Evolutionary conservation across 1,140 invertebrate species (phyloP).

Genomic region (Sycophila sp.): DNA sequence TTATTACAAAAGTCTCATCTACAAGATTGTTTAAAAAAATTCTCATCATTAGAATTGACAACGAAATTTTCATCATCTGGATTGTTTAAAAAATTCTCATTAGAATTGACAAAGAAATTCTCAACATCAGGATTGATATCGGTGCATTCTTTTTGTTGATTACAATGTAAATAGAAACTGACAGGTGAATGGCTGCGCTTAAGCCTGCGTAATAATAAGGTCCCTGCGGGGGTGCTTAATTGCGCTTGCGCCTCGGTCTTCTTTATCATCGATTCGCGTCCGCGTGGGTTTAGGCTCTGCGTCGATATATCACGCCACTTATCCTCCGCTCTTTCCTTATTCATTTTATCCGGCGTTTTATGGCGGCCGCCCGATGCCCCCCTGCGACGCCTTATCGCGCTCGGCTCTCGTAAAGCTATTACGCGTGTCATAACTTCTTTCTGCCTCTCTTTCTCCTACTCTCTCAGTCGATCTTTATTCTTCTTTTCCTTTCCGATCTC

Average conservation of each 20-base stretch:
- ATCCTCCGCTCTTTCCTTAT: neutral
- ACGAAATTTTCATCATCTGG: too few species aligned
- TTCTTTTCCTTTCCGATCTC: neutral
- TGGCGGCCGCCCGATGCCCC: neutral
- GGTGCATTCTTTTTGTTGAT: too few species aligned
- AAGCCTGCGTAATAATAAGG: too few species aligned
- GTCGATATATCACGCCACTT: neutral
- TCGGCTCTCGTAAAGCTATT: slow-evolving; percentile 5
- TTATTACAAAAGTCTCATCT: too few species aligned
- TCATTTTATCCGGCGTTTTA: slow-evolving; percentile 8
- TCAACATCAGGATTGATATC: too few species aligned
- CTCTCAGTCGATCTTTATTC: neutral
- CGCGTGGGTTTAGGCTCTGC: neutral
- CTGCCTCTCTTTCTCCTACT: neutral
- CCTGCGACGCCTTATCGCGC: neutral
- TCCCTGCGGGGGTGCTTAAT: neutral
- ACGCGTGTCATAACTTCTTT: slow-evolving; percentile 7
- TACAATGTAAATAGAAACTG: too few species aligned
- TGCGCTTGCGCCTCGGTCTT: slow-evolving; percentile 5
- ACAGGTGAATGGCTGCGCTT: too few species aligned
- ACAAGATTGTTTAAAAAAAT: too few species aligned
- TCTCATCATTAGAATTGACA: too few species aligned
- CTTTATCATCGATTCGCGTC: slow-evolving; percentile 15
- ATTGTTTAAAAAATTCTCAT: too few species aligned
- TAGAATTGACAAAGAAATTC: too few species aligned